Conservation (phyloP, 2,113 vertebrate species). For the Nettapus auritus region DNA sequence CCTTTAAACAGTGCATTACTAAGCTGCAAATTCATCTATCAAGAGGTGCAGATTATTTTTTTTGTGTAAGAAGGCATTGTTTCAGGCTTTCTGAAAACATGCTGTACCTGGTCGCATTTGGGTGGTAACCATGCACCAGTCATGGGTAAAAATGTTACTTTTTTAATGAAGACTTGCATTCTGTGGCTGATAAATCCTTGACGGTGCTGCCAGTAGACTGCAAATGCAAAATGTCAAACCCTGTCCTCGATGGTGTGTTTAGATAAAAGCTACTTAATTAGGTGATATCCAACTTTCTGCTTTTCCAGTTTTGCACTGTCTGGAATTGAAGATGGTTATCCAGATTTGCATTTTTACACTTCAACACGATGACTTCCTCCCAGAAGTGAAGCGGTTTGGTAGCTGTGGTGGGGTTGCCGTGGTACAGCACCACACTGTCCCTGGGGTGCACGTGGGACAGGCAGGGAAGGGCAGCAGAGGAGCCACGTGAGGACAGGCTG, state of each 20-base stretch:
- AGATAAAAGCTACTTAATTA: not conserved
- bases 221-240: not conserved
- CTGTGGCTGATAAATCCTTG: not conserved
- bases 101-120: not conserved
- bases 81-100: not conserved
- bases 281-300: not conserved
- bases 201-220: not conserved
- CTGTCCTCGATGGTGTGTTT: accelerated
- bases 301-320: not conserved
- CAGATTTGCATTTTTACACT: not conserved
- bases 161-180: not conserved
- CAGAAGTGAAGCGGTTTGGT: not conserved
- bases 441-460: not conserved
- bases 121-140: not conserved
- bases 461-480: not conserved
- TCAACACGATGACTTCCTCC: not conserved
- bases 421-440: not conserved
- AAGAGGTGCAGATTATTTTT: not conserved
- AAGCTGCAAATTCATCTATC: not conserved
- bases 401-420: not conserved
- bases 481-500: too few species aligned
- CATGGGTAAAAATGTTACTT: not conserved
- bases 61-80: not conserved
- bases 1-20: not conserved
- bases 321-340: not conserved